Evolutionary conservation across 2,113 vertebrate species (phyloP).

Genomic region (Gila orcuttii): DNA sequence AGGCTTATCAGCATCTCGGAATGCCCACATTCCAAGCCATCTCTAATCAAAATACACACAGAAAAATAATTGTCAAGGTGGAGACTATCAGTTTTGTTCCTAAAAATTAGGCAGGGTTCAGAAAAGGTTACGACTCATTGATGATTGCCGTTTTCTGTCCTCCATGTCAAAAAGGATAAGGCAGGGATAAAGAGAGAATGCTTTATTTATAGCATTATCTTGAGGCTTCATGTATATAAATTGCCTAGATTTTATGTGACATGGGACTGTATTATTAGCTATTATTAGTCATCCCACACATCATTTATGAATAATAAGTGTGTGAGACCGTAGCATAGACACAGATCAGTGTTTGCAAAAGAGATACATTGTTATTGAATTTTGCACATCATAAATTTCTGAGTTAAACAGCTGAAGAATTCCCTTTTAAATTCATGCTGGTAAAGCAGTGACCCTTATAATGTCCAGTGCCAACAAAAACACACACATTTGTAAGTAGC

Average conservation of each 20-base stretch:
- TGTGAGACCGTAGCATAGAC: background rate
- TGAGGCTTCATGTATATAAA: slow-evolving; percentile 29
- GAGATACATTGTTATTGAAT: slow-evolving; percentile 27
- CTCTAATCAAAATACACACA: slow-evolving; percentile 19
- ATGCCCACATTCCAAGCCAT: slow-evolving; percentile 28
- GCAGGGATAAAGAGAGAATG: slow-evolving; percentile 14
- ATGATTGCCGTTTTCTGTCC: background rate
- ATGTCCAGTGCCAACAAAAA: background rate
- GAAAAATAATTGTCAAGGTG: slow-evolving; percentile 12
- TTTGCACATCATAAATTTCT: slow-evolving; percentile 15
- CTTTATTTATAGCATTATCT: slow-evolving; percentile 35
- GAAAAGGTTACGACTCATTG: slow-evolving; percentile 16
- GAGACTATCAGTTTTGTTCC: slow-evolving; percentile 33
- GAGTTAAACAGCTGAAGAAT: background rate
- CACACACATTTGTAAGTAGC: background rate
- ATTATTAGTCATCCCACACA: slow-evolving; percentile 41
- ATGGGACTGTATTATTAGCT: slow-evolving; percentile 30
- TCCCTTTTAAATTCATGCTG: background rate
- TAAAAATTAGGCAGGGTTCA: slow-evolving; percentile 36
- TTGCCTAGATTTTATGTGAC: slow-evolving; percentile 36
- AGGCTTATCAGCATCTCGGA: background rate
- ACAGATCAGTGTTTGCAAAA: slow-evolving; percentile 25
- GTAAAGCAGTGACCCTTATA: background rate
- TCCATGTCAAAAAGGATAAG: background rate
- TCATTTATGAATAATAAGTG: slow-evolving; percentile 41